Base-by-base conservation (phyloP, 2,113 vertebrate genomes). In the Chloebia gouldiae region DNA sequence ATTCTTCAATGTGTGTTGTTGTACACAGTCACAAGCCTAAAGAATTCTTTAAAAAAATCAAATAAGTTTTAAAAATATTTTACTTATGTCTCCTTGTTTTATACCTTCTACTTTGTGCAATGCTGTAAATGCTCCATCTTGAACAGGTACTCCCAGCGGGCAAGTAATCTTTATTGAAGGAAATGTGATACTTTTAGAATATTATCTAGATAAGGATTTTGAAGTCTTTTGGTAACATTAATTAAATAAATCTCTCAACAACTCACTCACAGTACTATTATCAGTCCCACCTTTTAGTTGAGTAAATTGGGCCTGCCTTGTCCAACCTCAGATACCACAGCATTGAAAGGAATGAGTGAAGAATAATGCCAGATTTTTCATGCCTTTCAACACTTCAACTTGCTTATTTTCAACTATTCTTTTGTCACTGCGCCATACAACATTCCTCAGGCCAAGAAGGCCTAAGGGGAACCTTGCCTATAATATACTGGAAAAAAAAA, bases 201-300 rank as follows among this genome's bases (percentile, higher is more conserved):
- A 66, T 49, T 95, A 85, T 77, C 22, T 81, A 65, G n/a, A 17
- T 51, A 80, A 66, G 37, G 24, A 80, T 82, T 89, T 85, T 88
- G 11, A 77, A 82, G 33, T 31, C 30, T 77, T 91, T 72, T 39
- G 18, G 51, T 94, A 93, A 90, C 0, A 6, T 10, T 82, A 95
- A 94, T 91, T 65, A 92, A 91, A 91, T 80, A 82, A 82, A 63
- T 81, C 69, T 57, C 37, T 92, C 81, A 81, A 39, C 78, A 76
- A 17, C 16, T 85, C 2, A 0, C 50, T 70, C 35, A 3, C 60
- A 42, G 27, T 86, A 44, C 24, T 80, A 54, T 69, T 88, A 90
- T 73, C 39, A 63, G 27, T 91, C 42, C 70, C 47, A 86, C 39
- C 42, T 95, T 92, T 80, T 44, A 70, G 20, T 10, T 51, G 60